Conservation (phyloP, 2,888 invertebrate genomes). For the Hemistola chrysoprasaria region DNA sequence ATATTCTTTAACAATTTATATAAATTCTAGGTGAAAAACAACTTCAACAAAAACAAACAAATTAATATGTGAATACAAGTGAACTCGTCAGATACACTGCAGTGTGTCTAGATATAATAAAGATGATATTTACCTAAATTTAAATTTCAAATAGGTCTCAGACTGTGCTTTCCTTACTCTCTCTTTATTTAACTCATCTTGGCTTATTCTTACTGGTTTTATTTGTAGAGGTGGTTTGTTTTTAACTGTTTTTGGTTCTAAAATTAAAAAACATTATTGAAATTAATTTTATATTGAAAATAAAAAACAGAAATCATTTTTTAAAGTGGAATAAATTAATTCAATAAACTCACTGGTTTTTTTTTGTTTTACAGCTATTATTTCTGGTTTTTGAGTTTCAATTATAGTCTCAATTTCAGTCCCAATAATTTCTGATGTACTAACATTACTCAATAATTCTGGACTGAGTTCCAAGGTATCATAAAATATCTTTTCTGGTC, state of each 20-base stretch:
- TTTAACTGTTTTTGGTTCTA: conserved; percentile 3
- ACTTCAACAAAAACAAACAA: too few relatives aligned
- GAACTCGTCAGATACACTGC: too few relatives aligned
- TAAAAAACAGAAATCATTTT: too few relatives aligned
- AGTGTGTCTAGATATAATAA: too few relatives aligned
- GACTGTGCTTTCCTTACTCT: conserved; percentile 9
- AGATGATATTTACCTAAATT: conserved; percentile 7
- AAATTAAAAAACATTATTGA: not conserved
- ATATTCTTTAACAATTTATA: too few relatives aligned
- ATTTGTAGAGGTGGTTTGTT: not conserved
- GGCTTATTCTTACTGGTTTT: conserved; percentile 5
- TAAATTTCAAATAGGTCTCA: not conserved
- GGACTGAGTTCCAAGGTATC: conserved; percentile 14
- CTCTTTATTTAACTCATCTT: conserved; percentile 8
- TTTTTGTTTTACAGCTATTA: not conserved
- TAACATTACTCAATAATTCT: conserved; percentile 7
- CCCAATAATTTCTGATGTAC: not conserved
- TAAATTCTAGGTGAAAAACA: too few relatives aligned
- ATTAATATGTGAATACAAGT: too few relatives aligned
- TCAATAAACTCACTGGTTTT: too few relatives aligned
- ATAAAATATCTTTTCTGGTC: conserved; percentile 12
- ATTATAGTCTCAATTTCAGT: not conserved
- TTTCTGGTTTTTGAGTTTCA: not conserved
- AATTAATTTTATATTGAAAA: not conserved
- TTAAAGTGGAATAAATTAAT: too few relatives aligned